Conservation (phyloP, 2,113 vertebrate species). For the Tricholaema leucomelas region DNA sequence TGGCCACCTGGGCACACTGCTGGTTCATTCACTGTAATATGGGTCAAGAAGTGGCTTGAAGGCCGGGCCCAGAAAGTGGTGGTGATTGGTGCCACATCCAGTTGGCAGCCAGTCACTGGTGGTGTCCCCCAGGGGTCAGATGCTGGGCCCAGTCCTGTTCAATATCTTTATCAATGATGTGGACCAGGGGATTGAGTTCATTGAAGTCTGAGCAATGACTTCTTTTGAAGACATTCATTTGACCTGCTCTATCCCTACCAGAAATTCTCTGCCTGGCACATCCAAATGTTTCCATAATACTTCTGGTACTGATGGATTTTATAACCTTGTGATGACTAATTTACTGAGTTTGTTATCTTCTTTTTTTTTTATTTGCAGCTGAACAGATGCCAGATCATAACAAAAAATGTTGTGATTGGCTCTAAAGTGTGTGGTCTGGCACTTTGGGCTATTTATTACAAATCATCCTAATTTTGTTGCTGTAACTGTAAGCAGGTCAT, state of each 20-base stretch:
- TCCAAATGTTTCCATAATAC: background rate
- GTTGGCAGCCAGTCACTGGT: no score
- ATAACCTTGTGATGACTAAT: background rate
- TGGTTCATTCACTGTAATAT: no score
- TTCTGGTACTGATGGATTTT: background rate
- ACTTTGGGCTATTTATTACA: background rate
- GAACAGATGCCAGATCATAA: background rate
- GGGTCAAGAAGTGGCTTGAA: no score
- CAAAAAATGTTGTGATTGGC: background rate
- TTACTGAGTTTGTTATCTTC: background rate
- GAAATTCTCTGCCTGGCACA: background rate
- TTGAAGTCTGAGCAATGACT: background rate
- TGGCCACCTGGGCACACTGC: no score
- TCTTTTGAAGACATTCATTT: background rate
- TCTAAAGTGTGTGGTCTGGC: background rate
- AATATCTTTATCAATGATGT: no score
- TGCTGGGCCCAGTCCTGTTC: no score
- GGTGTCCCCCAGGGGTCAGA: no score
- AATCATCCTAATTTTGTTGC: background rate
- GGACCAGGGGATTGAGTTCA: no score
- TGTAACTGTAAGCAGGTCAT: background rate
- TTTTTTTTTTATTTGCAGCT: background rate
- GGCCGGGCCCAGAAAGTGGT: no score
- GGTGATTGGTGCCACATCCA: no score
- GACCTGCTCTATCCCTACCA: background rate